phyloP scores from a whole-genome alignment of 37 sponge, comb jelly and placozoan genomes.

The Ephydatia muelleri region DNA sequence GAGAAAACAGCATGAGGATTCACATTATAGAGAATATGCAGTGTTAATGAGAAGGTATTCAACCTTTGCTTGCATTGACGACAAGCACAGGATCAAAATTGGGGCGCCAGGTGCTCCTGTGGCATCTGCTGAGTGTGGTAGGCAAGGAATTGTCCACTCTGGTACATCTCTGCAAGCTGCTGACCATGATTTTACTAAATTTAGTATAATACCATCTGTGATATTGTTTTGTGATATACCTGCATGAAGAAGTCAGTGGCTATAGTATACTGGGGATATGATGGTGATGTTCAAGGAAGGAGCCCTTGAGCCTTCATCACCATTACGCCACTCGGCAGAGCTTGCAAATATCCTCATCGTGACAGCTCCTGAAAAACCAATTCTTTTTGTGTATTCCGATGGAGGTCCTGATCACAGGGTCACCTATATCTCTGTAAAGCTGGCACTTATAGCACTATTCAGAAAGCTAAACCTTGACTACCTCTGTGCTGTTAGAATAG shows the following conservation, averaged over 20 bases:
- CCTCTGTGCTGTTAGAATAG: slow-evolving; percentile 7
- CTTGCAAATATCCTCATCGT: neutral
- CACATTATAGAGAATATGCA: slow-evolving; percentile 44
- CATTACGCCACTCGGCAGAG: slow-evolving; percentile 51
- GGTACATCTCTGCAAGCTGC: slow-evolving; percentile 32
- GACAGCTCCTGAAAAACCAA: neutral
- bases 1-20: slow-evolving; percentile 22
- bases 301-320: slow-evolving; percentile 54
- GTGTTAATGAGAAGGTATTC: slow-evolving; percentile 7
- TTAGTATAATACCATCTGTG: slow-evolving; percentile 38
- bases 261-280: slow-evolving; percentile 48
- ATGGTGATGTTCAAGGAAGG: slow-evolving; percentile 52
- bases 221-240: slow-evolving; percentile 39
- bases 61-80: slow-evolving; percentile 32
- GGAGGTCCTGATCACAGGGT: no score
- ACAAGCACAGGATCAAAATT: slow-evolving; percentile 58
- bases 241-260: slow-evolving; percentile 19
- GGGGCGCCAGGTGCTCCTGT: slow-evolving; percentile 59
- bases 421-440: slow-evolving; percentile 37
- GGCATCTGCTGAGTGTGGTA: no score
- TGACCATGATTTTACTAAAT: slow-evolving; percentile 59
- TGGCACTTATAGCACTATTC: slow-evolving; percentile 32
- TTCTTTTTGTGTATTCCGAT: slow-evolving; percentile 55
- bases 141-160: slow-evolving; percentile 23
- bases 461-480: slow-evolving; percentile 5